Evolutionary conservation across 2,113 vertebrate genomes (phyloP), one percentile per base, ranked within the genome.

Genomic region (Beaufortia kweichowensis): DNA sequence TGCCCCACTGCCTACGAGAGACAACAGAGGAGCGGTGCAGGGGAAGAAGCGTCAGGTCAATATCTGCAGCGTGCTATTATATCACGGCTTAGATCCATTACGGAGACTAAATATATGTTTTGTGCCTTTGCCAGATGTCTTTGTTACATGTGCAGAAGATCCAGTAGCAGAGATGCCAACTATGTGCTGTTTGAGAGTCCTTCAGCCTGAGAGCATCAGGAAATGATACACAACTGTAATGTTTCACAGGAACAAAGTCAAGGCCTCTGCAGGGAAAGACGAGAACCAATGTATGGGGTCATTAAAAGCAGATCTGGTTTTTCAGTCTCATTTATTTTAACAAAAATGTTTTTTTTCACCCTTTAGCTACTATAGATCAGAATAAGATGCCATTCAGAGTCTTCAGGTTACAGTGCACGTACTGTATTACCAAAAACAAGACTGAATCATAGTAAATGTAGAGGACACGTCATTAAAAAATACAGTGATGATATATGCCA

Each of bases 31-130:
- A 79, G 68, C 28, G 23, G 69, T 57, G 66, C 69, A 53, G 41
- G 43, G 24, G 64, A 76, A 55, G 46, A 67, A 56, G 61, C 68
- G 61, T 64, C 65, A 72, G 81, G 86, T 86, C 86, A 87, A 86
- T 86, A 87, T 62, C 61, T 65, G 76, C 76, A 78, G 81, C 68
- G 78, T 76, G 74, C 53, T 77, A 81, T 76, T 76, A 75, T 67
- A 41, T 75, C 43, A 76, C 62, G 23, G 81, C 64, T 48, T 56
- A 53, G 64, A 55, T 73, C 39, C 41, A 75, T 75, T 78, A 78
- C 35, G 55, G 67, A 56, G 76, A 57, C 43, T 76, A 83, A 77
- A 79, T 76, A 75, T 79, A 67, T 21, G 57, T 76, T 76, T 79
- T 59, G 60, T 60, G n/a, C 11, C 59, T 79, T 26, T 60, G 73